Conservation (phyloP, 2,113 vertebrate genomes). For the cat (Felis catus) region DNA sequence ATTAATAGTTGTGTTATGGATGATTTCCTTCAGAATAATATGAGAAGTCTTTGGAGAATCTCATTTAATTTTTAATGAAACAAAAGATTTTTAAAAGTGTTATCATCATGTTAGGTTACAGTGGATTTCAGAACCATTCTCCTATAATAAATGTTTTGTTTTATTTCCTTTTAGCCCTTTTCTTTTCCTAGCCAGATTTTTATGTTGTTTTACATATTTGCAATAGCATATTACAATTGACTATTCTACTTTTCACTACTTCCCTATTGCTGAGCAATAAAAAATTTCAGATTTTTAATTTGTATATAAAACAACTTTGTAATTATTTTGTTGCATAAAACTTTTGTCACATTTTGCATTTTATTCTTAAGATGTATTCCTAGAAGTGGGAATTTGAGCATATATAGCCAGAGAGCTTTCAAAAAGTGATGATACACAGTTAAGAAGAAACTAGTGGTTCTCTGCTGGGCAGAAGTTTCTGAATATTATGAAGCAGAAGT, state of each 20-base stretch:
- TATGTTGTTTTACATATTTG: not conserved
- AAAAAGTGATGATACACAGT: not conserved
- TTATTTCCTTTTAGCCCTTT: not conserved
- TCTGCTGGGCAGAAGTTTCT: slow-evolving; percentile 53
- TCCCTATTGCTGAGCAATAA: not conserved
- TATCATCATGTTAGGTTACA: not conserved
- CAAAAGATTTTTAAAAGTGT: not conserved
- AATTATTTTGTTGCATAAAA: not conserved
- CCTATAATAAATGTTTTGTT: not conserved
- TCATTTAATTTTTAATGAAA: not conserved
- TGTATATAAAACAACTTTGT: not conserved
- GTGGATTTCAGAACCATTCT: not conserved
- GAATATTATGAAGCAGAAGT: slow-evolving; percentile 79
- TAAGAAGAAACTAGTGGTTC: not conserved
- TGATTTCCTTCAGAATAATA: not conserved
- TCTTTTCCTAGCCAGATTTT: not conserved
- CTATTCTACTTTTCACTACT: not conserved
- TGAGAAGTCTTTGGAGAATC: not conserved
- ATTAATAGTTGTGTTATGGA: not conserved
- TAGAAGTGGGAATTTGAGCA: not conserved
- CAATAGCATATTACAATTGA: not conserved
- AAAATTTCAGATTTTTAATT: not conserved
- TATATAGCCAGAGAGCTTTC: not conserved
- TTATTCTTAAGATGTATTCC: not conserved
- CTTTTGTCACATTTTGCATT: not conserved